Percentiles rank a stretch among this genome's conserved stretches.
These are phyloP conservation scores for Zaprionus bogoriensis DNA, from an alignment of 2,888 invertebrate genomes.

Conservation along the genomic window DNA sequence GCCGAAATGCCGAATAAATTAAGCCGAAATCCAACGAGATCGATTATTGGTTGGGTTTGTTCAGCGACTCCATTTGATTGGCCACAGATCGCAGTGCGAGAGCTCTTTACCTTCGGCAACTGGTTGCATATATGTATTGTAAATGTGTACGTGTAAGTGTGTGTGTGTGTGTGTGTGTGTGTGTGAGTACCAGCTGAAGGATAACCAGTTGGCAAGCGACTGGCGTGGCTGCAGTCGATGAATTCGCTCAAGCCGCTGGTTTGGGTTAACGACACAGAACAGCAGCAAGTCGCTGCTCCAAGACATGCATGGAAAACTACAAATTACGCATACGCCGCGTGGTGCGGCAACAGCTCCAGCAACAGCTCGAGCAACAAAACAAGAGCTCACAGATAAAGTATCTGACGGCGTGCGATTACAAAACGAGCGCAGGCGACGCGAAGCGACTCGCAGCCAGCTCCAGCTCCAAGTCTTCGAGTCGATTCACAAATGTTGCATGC, in stretches of 20 bases:
- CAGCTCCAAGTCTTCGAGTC: no score
- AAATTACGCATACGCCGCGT: slow-evolving; percentile 71
- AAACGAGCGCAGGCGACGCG: slow-evolving; percentile 42
- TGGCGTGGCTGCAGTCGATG: slow-evolving; percentile 13
- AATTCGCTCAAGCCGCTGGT: slow-evolving; percentile 24
- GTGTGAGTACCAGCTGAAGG: slow-evolving; percentile 29
- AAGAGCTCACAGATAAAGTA: slow-evolving; percentile 49
- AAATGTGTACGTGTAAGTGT: not conserved
- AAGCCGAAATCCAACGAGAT: slow-evolving; percentile 9
- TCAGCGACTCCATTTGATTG: slow-evolving; percentile 17
- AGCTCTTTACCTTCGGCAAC: slow-evolving; percentile 39
- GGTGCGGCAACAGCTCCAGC: slow-evolving; percentile 41
- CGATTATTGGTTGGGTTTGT: slow-evolving; percentile 15
- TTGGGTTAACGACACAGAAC: slow-evolving; percentile 56
- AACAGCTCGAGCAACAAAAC: slow-evolving; percentile 13
- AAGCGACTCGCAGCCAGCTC: slow-evolving; percentile 9
- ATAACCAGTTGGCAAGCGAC: slow-evolving; percentile 39
- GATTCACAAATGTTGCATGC: slow-evolving; percentile 43
- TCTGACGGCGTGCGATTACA: slow-evolving; percentile 49
- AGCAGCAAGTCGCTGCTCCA: slow-evolving; percentile 15
- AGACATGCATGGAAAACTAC: slow-evolving; percentile 74
- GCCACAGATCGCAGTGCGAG: slow-evolving; percentile 20
- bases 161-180: slow-evolving; percentile 6
- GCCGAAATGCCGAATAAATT: slow-evolving; percentile 4
- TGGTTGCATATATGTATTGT: slow-evolving; percentile 19